phyloP scores from a whole-genome alignment of 1,140 invertebrate species.

The Portunus trituberculatus region DNA sequence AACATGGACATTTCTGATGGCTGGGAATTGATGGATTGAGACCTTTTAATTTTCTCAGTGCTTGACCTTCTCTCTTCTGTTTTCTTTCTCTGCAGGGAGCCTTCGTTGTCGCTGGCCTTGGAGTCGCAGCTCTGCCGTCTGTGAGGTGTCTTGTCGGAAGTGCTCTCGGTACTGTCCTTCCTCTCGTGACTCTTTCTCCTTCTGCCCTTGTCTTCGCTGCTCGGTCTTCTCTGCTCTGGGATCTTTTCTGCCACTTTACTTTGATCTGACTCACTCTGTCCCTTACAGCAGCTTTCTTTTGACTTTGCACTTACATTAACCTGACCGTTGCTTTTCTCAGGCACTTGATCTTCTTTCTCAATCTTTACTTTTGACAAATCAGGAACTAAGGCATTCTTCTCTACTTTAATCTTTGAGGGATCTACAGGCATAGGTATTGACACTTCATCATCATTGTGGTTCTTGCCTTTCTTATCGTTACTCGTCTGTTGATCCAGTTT shows the following conservation, averaged over 20 bases:
- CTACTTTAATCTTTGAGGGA: slow-evolving; percentile 63
- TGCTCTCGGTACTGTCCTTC: slow-evolving; percentile 51
- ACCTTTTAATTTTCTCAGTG: slow-evolving; percentile 20
- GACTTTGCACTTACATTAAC: neutral
- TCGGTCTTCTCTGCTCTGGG: neutral
- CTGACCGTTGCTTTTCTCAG: neutral
- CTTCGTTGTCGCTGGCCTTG: slow-evolving; percentile 47
- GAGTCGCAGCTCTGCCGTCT: slow-evolving; percentile 57
- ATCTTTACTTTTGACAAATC: slow-evolving; percentile 63
- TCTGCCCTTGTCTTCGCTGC: neutral
- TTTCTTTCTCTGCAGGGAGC: slow-evolving; percentile 29
- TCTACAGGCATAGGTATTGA: slow-evolving; percentile 69
- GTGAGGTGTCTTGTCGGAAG: slow-evolving; percentile 31
- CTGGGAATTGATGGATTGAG: neutral
- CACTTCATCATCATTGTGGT: neutral
- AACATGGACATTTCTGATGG: slow-evolving; percentile 64
- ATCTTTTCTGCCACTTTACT: neutral
- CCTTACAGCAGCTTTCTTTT: neutral
- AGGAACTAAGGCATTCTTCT: slow-evolving; percentile 43
- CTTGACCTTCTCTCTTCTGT: neutral
- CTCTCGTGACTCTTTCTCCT: slow-evolving; percentile 33
- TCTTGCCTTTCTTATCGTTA: neutral
- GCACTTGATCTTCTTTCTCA: slow-evolving; percentile 27
- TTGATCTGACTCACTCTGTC: neutral
- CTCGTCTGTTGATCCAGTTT: neutral